These are phyloP conservation scores for Temnothorax longispinosus DNA, from an alignment of 1,140 invertebrate species.

Conservation along the genomic window DNA sequence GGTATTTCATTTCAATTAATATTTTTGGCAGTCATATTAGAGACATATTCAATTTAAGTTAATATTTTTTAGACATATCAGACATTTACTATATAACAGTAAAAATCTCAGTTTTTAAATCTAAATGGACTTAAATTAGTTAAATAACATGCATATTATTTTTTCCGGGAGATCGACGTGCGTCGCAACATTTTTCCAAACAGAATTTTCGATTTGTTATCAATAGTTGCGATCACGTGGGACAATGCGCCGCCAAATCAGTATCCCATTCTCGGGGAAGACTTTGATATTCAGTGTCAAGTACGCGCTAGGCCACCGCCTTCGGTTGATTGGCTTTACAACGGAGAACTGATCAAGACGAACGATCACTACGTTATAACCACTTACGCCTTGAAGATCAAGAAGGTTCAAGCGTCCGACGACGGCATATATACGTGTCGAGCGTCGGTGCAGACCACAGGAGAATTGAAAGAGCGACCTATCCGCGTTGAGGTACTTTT, in stretches of 20 bases:
- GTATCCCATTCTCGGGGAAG: slow-evolving; percentile 91
- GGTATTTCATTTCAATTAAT: not conserved
- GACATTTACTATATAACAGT: not conserved
- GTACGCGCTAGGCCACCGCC: slow-evolving; percentile 94
- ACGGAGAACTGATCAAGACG: slow-evolving; percentile 89
- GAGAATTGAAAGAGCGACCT: slow-evolving; percentile 90
- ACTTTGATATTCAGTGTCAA: slow-evolving; percentile 93
- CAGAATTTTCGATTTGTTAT: not conserved
- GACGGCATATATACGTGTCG: slow-evolving; percentile 94
- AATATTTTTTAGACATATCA: not conserved
- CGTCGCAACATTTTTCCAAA: not conserved
- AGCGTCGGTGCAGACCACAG: slow-evolving; percentile 92
- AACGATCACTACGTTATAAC: slow-evolving; percentile 91
- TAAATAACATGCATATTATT: not conserved
- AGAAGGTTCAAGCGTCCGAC: slow-evolving; percentile 92
- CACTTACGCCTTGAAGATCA: slow-evolving; percentile 91
- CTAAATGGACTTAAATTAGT: not conserved
- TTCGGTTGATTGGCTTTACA: slow-evolving; percentile 93
- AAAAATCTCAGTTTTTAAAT: not conserved
- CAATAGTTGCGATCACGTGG: slow-evolving; percentile 93
- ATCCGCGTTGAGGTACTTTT: slow-evolving; percentile 91
- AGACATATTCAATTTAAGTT: not conserved
- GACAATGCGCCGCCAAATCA: slow-evolving; percentile 94
- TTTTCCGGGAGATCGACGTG: not conserved
- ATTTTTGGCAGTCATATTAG: not conserved